Evolutionary conservation across 1,140 invertebrate species (phyloP), one percentile per base, ranked within the genome.

Genomic region (Nixonia krombeini): DNA sequence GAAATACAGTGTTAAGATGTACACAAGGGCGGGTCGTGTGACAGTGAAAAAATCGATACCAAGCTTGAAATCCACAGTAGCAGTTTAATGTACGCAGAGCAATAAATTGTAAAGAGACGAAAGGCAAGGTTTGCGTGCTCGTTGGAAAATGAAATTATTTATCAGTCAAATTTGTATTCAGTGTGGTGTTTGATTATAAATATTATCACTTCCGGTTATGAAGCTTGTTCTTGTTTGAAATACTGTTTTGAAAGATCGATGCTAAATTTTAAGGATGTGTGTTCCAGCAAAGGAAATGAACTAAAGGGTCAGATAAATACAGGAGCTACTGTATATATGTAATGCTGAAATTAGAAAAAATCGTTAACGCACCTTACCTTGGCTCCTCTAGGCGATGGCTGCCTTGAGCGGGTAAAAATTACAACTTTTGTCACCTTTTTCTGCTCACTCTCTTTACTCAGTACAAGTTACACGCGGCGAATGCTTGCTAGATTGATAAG

Each of bases 401-500:
- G 25, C 25, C 25, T 9, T 26, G 9, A 26, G 25, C 29, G 29
- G 29, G 47, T 46, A 41, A 65, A 70, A 59, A 62, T 56, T 44
- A 56, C 65, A 45, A 59, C 12, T 59, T 16, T 26, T 59, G 50
- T 59, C 51, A 64, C 56, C 67, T 61, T 61, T 56, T 63, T n/a
- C n/a, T n/a, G n/a, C n/a, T n/a, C n/a, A n/a, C 31, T 64, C 38
- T 58, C 37, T 57, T 62, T 31, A n/a, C 29, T 10, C 29, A n/a
- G 29, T 42, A 59, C 55, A 51, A 56, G 67, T 45, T 65, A 56
- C 61, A 56, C 67, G 67, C 67, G 59, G 62, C 66, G 55, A 42
- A 41, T 50, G 64, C 38, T 59, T 59, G 59, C 66, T 59, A 52
- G 61, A 64, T 70, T 70, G 67, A 64, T 52, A 64, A 70, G 59